Evolutionary conservation across 2,888 invertebrate genomes (phyloP).

Genomic region (Phytoseiulus persimilis): DNA sequence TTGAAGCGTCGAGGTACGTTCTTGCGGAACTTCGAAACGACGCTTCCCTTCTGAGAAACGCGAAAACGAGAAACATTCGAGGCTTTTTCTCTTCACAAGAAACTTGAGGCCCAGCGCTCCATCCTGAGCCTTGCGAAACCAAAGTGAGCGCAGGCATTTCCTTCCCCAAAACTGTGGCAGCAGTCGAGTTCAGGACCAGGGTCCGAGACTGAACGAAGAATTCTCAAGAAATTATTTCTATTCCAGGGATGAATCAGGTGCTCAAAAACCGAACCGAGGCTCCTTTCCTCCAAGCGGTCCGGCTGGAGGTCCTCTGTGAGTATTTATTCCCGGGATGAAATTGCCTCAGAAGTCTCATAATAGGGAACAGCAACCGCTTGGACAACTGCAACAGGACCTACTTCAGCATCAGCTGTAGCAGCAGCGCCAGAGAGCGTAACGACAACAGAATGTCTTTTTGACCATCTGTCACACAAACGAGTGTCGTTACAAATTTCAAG

Average conservation of each 20-base stretch:
- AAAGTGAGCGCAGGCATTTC: too few relatives aligned
- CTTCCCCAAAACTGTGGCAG: too few relatives aligned
- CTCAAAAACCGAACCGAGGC: slow-evolving; percentile 64
- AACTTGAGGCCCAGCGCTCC: too few relatives aligned
- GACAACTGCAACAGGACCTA: neutral
- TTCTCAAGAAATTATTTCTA: too few relatives aligned
- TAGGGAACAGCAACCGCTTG: neutral
- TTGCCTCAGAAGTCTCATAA: slow-evolving; percentile 16
- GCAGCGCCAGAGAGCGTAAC: neutral
- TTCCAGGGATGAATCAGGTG: slow-evolving; percentile 62
- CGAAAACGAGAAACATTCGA: too few relatives aligned
- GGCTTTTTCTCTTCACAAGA: too few relatives aligned
- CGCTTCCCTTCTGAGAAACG: too few relatives aligned
- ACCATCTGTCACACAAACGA: slow-evolving; percentile 5
- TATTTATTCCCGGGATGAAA: slow-evolving; percentile 47
- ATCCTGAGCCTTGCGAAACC: too few relatives aligned
- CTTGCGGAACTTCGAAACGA: too few relatives aligned
- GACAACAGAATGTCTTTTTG: neutral
- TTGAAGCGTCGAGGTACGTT: too few relatives aligned
- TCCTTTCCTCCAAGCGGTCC: slow-evolving; percentile 63
- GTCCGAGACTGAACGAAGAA: too few relatives aligned
- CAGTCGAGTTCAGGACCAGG: too few relatives aligned
- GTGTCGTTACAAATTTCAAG: neutral
- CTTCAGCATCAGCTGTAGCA: neutral
- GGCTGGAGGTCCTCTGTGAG: slow-evolving; percentile 79